Conservation (phyloP, 2,113 vertebrate species). For the Esox niger region DNA sequence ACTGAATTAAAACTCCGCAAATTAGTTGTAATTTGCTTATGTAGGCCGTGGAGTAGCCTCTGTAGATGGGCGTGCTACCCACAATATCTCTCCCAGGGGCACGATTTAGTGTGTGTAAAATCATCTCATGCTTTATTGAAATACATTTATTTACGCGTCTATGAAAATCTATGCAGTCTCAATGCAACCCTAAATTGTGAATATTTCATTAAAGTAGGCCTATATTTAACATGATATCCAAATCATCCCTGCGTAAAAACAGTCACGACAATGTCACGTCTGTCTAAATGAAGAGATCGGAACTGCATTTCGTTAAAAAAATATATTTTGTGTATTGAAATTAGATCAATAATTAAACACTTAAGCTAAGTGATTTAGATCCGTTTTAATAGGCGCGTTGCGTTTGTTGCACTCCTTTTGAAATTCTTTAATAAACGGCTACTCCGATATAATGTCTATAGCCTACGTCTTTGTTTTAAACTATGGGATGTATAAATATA, state of each 20-base stretch:
- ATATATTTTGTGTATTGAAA: neutral
- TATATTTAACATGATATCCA: neutral
- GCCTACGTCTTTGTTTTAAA: too few relatives aligned
- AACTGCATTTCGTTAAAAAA: neutral
- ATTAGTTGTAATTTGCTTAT: neutral
- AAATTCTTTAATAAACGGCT: too few relatives aligned
- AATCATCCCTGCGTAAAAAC: neutral
- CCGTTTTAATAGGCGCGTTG: too few relatives aligned
- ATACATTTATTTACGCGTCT: neutral
- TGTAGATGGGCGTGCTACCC: neutral
- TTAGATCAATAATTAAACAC: neutral
- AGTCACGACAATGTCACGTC: neutral
- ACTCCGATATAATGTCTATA: neutral
- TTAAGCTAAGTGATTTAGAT: too few relatives aligned
- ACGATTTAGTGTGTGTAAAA: neutral
- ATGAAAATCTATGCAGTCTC: neutral
- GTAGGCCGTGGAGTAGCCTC: too few relatives aligned
- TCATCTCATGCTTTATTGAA: neutral
- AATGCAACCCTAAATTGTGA: neutral
- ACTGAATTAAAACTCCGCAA: neutral
- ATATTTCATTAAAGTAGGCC: neutral
- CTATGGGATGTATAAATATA: too few relatives aligned
- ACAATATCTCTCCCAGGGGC: neutral
- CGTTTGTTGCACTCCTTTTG: too few relatives aligned
- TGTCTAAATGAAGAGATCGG: neutral